These are phyloP conservation scores for Stegodyphus mimosarum DNA, from an alignment of 1,140 invertebrate genomes.

Conservation along the genomic window DNA sequence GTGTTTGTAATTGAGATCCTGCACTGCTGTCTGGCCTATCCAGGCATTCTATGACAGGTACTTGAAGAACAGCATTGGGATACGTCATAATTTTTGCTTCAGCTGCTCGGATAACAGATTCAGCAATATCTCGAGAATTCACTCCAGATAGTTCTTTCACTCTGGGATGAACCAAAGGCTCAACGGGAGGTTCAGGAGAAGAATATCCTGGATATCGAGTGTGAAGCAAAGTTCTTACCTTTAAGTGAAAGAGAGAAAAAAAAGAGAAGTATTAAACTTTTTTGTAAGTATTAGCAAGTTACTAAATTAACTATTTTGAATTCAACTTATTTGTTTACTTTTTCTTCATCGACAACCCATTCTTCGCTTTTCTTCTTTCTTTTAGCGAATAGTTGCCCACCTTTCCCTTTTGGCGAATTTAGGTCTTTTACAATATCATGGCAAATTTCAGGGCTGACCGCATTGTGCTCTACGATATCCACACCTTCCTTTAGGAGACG, in stretches of 20 bases:
- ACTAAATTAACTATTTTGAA: not conserved
- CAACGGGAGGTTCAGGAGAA: slow-evolving; percentile 4
- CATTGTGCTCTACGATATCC: slow-evolving; percentile 73
- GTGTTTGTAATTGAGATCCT: not conserved
- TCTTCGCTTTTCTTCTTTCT: slow-evolving; percentile 86
- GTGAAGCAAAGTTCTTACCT: slow-evolving; percentile 21
- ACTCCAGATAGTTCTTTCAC: slow-evolving; percentile 9
- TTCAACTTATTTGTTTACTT: slow-evolving; percentile 16
- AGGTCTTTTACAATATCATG: slow-evolving; percentile 81
- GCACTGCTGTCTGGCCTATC: not conserved
- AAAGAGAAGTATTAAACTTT: no score
- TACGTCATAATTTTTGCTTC: slow-evolving; percentile 53
- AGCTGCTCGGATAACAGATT: slow-evolving; percentile 48
- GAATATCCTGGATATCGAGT: slow-evolving; percentile 26
- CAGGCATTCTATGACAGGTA: slow-evolving; percentile 22
- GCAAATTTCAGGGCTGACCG: slow-evolving; percentile 77
- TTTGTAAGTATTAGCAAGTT: no score
- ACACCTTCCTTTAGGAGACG: slow-evolving; percentile 72
- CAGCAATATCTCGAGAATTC: slow-evolving; percentile 13
- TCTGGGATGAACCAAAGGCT: not conserved
- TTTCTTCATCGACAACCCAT: slow-evolving; percentile 85
- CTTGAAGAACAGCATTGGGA: slow-evolving; percentile 37
- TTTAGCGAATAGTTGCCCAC: slow-evolving; percentile 88
- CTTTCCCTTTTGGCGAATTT: slow-evolving; percentile 81
- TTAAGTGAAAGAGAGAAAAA: no score